Evolutionary conservation across 2,797 vertebrate genomes (phyloP).

Genomic region (Valencia hispanica): DNA sequence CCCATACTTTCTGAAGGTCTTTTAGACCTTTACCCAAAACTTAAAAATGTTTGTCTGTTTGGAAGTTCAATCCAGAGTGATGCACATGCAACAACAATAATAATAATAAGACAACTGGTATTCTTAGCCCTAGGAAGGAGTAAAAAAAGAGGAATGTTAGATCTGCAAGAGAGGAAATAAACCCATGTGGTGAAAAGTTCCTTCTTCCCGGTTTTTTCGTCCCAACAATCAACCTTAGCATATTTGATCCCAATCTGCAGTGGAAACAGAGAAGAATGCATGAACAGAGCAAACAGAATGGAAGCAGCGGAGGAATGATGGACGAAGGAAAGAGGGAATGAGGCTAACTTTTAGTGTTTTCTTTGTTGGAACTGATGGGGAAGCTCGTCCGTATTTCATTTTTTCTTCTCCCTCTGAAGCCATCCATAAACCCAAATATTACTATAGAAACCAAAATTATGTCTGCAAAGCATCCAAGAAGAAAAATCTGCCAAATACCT

Average conservation of each 20-base stretch:
- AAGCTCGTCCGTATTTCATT: conserved; percentile 15
- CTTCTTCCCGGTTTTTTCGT: conserved; percentile 7
- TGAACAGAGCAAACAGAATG: conserved; percentile 46
- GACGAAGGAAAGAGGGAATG: conserved; percentile 52
- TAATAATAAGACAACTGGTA: neutral
- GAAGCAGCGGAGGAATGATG: conserved; percentile 40
- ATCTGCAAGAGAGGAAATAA: conserved; percentile 3
- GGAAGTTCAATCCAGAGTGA: too few relatives aligned
- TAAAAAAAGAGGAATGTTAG: conserved; percentile 3
- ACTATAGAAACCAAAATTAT: conserved; percentile 53
- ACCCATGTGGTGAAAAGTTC: neutral
- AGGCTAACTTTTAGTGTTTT: conserved; percentile 53
- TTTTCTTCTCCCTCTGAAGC: conserved; percentile 17
- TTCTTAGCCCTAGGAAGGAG: neutral
- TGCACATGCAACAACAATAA: too few relatives aligned
- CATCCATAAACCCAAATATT: conserved; percentile 46
- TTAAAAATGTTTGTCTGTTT: too few relatives aligned
- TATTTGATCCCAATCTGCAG: conserved; percentile 37
- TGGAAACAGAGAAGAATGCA: conserved; percentile 37
- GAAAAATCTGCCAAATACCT: conserved; percentile 56
- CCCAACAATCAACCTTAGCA: conserved; percentile 9
- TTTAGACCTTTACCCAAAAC: too few relatives aligned
- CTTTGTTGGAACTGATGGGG: conserved; percentile 49
- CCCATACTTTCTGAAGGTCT: too few relatives aligned
- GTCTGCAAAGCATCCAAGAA: conserved; percentile 51